Percentiles rank a stretch among this genome's conserved stretches.
These are phyloP conservation scores for Asobara japonica DNA, from an alignment of 1,140 invertebrate genomes.

Conservation along the genomic window DNA sequence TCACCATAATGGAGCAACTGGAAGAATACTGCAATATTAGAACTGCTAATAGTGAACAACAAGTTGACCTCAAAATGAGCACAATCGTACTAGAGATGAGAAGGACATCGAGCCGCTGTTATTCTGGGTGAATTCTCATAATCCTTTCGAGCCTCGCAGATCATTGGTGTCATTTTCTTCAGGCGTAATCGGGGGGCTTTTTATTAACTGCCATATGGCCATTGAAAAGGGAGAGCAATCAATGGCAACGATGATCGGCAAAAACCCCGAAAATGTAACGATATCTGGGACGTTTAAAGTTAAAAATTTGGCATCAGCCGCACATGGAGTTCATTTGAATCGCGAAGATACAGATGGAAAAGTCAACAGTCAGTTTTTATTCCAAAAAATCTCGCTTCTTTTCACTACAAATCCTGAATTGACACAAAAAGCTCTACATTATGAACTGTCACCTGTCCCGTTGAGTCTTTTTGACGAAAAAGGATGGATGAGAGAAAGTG, in stretches of 20 bases:
- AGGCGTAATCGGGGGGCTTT: constrained; percentile 53
- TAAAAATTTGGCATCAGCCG: constrained; percentile 26
- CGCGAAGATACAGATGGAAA: constrained; percentile 21
- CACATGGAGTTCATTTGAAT: constrained; percentile 29
- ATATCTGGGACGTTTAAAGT: constrained; percentile 25
- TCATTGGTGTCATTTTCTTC: constrained; percentile 53
- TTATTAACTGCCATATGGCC: constrained; percentile 59
- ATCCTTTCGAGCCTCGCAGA: constrained; percentile 48
- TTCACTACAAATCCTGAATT: constrained; percentile 40
- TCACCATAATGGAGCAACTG: constrained; percentile 3
- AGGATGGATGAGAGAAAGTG: constrained; percentile 53
- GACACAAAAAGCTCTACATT: constrained; percentile 54
- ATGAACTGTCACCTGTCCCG: constrained; percentile 53
- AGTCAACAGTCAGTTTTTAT: constrained; percentile 53
- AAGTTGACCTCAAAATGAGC: constrained; percentile 56
- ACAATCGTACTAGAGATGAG: constrained; percentile 55
- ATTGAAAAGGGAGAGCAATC: constrained; percentile 47
- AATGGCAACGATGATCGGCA: constrained; percentile 32
- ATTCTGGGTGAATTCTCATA: constrained; percentile 52
- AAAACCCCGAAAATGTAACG: constrained; percentile 25
- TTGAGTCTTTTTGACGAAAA: constrained; percentile 49
- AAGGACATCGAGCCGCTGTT: constrained; percentile 50
- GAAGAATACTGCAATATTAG: neutral
- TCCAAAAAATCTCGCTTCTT: constrained; percentile 52
- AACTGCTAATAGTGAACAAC: constrained; percentile 48